Percentiles rank a stretch among this genome's conserved stretches.
Conservation (phyloP, 2,113 vertebrate genomes). For the Crocuta crocuta region DNA sequence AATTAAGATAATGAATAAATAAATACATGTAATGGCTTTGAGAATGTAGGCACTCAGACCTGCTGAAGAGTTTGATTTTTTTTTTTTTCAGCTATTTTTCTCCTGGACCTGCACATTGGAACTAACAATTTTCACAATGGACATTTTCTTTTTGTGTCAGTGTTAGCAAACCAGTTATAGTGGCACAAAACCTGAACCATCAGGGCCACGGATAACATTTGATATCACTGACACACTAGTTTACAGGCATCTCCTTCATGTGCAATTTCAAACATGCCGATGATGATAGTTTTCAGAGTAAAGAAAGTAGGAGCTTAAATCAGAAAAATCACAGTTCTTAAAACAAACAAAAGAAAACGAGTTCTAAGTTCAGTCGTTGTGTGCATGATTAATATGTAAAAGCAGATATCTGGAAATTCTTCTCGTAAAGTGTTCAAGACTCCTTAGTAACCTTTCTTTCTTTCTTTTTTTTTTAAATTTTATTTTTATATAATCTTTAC, state of each 20-base stretch:
- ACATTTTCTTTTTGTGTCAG: neutral
- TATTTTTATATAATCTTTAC: neutral
- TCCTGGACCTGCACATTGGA: neutral
- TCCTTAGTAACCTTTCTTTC: neutral
- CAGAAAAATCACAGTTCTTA: neutral
- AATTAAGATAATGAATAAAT: neutral
- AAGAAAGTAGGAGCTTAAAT: neutral
- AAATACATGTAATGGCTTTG: neutral
- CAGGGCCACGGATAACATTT: neutral
- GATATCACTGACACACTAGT: neutral
- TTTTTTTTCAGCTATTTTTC: neutral
- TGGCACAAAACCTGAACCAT: neutral
- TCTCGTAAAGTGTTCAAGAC: neutral
- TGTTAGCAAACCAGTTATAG: neutral
- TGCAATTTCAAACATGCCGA: neutral
- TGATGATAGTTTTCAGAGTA: neutral
- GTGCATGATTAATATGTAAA: neutral
- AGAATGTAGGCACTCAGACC: neutral
- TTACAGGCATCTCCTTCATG: neutral
- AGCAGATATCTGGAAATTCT: neutral
- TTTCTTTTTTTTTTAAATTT: neutral
- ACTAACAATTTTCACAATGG: neutral
- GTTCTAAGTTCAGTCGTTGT: neutral
- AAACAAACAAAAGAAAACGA: neutral
- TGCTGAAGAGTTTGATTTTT: neutral